Percentiles rank a stretch among this genome's conserved stretches.
These are phyloP conservation scores for Dermochelys coriacea DNA, from an alignment of 2,797 vertebrate genomes.

Conservation along the genomic window DNA sequence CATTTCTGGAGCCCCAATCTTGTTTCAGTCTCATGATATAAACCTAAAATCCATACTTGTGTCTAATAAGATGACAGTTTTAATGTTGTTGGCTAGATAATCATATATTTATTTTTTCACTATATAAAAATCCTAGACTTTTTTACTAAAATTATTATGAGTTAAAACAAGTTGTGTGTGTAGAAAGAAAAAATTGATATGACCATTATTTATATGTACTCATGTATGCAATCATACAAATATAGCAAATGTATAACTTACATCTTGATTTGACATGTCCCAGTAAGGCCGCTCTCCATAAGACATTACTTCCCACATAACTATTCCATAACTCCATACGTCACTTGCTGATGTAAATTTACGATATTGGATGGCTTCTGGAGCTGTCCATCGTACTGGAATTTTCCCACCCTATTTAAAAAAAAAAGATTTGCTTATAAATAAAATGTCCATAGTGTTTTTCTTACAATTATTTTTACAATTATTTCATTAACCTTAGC, in stretches of 20 bases:
- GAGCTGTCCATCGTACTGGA: slow-evolving; percentile 97
- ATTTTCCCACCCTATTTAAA: slow-evolving; percentile 94
- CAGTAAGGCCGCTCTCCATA: slow-evolving; percentile 98
- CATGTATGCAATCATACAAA: neutral
- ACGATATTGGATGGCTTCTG: slow-evolving; percentile 97
- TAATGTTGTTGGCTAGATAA: neutral
- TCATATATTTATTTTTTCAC: neutral
- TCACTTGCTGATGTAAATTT: slow-evolving; percentile 99
- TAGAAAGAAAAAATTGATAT: neutral
- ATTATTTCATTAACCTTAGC: slow-evolving; percentile 1
- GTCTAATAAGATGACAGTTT: neutral
- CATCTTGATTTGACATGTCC: slow-evolving; percentile 99
- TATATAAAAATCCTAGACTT: neutral
- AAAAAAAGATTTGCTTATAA: slow-evolving; percentile 33
- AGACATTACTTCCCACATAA: slow-evolving; percentile 99
- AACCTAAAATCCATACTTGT: neutral
- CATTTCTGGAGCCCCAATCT: neutral
- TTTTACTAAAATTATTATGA: neutral
- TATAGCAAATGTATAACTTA: slow-evolving; percentile 81
- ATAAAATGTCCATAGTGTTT: neutral
- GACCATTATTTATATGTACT: neutral
- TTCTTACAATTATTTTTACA: neutral
- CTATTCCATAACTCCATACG: slow-evolving; percentile 98
- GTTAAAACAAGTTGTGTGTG: neutral
- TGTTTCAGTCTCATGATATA: neutral